Base-by-base conservation (phyloP, 2,797 vertebrate species). In the Acrossocheilus wenchowensis region DNA sequence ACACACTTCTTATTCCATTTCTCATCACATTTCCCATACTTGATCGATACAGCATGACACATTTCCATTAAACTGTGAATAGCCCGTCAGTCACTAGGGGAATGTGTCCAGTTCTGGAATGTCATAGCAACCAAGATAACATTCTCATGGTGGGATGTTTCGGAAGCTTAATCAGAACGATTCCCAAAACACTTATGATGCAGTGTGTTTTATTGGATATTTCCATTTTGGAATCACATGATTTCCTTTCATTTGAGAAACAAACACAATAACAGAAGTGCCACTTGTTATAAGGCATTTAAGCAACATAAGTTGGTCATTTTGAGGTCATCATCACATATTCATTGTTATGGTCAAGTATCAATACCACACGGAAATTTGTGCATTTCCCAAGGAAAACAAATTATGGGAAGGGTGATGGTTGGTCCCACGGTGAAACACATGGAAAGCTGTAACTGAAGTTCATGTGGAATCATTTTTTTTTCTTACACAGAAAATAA, bases 91-190 rank as follows among this genome's bases (percentile, higher is more conserved):
- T 64, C 54, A 6, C 82, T 10, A 10, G 45, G 45, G 84, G 83
- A 92, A 89, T 84, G 60, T 85, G 79, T 66, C 21, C 15, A 60
- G 78, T 82, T 71, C 78, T 45, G 75, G 75, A 79, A 87, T 83
- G 48, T 74, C 81, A 75, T 34, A 78, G 82, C 34, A 78, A 45
- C 62, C 81, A 87, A 72, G 86, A 89, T 15, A 87, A 23, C 64
- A 87, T 87, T 92, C 89, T 89, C 90, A 94, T 89, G 90, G 89
- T 69, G 89, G 60, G 62, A 88, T 90, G 7, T 39, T 72, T 68
- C 64, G 2, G 85, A 66, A 57, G 82, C 83, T 90, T 81, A 34
- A 87, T 36, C 88, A 82, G 89, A 92, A 91, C 90, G 91, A 90
- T 83, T 90, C 74, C 78, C 72, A 78, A 45, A 86, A 60, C 75